Base-by-base conservation (phyloP, 2,113 vertebrate genomes). In the Tenebrosternarchus preto region DNA sequence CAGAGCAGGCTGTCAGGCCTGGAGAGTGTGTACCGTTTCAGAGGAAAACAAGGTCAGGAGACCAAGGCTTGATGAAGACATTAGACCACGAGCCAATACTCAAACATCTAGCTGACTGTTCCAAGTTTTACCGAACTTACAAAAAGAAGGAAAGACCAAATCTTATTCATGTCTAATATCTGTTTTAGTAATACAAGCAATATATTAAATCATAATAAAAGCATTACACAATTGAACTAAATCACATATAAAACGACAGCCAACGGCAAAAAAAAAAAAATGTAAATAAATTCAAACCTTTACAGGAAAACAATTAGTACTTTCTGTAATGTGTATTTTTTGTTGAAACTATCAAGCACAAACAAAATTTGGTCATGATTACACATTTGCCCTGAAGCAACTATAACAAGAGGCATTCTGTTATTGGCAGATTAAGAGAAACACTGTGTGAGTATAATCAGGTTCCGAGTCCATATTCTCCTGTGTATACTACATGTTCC, bases 401-500 rank as follows among this genome's bases (percentile, higher is more conserved):
- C 22, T 80, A 25, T 43, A 80, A 74, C 17, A 36, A 76, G 60
- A 70, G 46, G 80, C 80, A 82, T 68, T 80, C 73, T 72, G 73
- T 39, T 68, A 11, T 15, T 31, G 79, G 74, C 71, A 80, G 78
- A 80, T 73, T 61, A 73, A 53, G 76, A 64, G 70, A 64, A 70
- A 60, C 70, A 80, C 73, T 68, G 53, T 46, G 75, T 69, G 2
- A 50, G 53, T 25, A 67, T 77, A 80, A 80, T 82, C 77, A 73
- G 66, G 72, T 81, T n/a, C 27, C 79, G 72, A 73, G 73, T 24
- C 56, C 70, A 66, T 61, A 43, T 67, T 77, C 84, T 85, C 77
- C 64, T 60, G 84, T 78, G 84, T 76, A 80, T 78, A 78, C 24
- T 60, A 80, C 53, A 76, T 56, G 73, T 63, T 82, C 72, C 83